Evolutionary conservation across 1,140 invertebrate genomes (phyloP).

Genomic region (Musca domestica): DNA sequence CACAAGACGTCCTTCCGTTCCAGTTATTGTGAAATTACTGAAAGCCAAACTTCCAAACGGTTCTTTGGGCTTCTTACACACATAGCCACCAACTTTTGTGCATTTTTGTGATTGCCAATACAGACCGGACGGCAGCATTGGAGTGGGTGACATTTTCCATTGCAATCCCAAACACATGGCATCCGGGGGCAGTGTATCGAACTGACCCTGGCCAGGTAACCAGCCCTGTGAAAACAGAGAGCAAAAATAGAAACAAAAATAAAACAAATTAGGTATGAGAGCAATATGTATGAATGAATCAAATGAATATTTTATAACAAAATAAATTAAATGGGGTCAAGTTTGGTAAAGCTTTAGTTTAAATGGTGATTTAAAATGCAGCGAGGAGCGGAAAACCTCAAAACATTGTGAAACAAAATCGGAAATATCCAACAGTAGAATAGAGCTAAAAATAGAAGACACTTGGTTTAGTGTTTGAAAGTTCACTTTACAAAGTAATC

Average conservation of each 20-base stretch:
- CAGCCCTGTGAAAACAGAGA: slow-evolving; percentile 51
- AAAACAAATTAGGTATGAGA: not conserved
- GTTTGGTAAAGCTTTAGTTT: too few relatives aligned
- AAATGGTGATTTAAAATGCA: too few relatives aligned
- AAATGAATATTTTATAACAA: too few relatives aligned
- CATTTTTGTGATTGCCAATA: slow-evolving; percentile 65
- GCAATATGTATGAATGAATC: not conserved
- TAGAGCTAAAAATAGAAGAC: too few relatives aligned
- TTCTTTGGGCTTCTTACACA: slow-evolving; percentile 58
- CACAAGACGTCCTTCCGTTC: slow-evolving; percentile 54
- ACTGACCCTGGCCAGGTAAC: slow-evolving; percentile 56
- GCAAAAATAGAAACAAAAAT: not conserved
- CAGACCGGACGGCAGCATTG: slow-evolving; percentile 61
- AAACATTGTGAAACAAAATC: too few relatives aligned
- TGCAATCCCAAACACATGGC: slow-evolving; percentile 60
- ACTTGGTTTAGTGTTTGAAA: too few relatives aligned
- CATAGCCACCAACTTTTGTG: slow-evolving; percentile 62
- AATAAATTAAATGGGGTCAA: not conserved
- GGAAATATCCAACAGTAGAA: too few relatives aligned
- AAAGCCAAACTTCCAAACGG: slow-evolving; percentile 27
- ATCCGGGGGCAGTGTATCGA: slow-evolving; percentile 39
- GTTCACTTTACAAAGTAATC: too few relatives aligned
- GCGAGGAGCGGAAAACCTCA: too few relatives aligned
- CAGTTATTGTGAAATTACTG: slow-evolving; percentile 54
- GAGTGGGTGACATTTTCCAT: slow-evolving; percentile 62